Evolutionary conservation across 2,888 invertebrate species (phyloP).

Genomic region (Pristionchus fissidentatus): DNA sequence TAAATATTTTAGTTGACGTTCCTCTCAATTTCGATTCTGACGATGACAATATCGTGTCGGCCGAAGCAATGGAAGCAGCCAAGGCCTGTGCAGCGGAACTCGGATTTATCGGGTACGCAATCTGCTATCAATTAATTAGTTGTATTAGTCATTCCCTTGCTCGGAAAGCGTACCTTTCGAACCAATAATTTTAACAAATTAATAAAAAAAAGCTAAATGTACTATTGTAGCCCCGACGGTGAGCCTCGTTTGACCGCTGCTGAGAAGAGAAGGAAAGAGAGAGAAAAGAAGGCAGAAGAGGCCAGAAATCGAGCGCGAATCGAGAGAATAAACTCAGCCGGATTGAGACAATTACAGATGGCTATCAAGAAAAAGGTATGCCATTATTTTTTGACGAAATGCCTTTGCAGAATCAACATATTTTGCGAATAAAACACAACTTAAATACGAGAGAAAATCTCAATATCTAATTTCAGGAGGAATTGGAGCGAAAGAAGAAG

Average conservation of each 20-base stretch:
- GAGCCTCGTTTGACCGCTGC: background rate
- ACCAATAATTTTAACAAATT: background rate
- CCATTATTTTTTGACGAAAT: too few species aligned
- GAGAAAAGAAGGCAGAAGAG: background rate
- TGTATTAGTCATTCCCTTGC: background rate
- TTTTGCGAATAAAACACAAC: background rate
- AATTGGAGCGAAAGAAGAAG: background rate
- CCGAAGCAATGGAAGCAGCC: background rate
- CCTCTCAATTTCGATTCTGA: background rate
- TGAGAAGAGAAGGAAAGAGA: background rate
- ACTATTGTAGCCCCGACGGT: constrained; percentile 1
- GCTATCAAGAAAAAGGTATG: background rate
- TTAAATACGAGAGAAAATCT: background rate
- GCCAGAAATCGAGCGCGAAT: background rate
- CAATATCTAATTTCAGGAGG: background rate
- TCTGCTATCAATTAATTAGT: background rate
- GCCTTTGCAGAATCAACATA: too few species aligned
- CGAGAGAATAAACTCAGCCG: background rate
- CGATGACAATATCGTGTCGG: background rate
- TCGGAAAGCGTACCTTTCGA: background rate
- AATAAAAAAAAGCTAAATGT: too few species aligned
- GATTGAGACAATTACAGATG: background rate
- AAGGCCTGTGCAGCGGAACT: background rate
- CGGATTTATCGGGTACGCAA: background rate
- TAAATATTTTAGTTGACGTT: background rate